A percentile compares a stretch with the other conserved stretches of the same genome.
Evolutionary conservation across 2,113 vertebrate genomes (phyloP).

Genomic region (Grantiella picta): DNA sequence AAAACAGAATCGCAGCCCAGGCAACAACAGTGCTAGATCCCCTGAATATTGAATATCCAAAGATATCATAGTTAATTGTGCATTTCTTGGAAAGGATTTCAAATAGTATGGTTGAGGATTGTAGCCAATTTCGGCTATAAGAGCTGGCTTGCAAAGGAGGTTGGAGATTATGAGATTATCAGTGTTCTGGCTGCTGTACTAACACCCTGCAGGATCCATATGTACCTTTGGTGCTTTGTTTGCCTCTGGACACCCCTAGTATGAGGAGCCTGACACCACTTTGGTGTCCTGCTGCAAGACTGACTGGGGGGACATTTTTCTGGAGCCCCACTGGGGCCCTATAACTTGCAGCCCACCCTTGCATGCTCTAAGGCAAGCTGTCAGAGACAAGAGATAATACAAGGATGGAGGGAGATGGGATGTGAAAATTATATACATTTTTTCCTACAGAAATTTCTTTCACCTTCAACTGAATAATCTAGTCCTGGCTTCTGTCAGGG

Average conservation of each 20-base stretch:
- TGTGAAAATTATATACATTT: background rate
- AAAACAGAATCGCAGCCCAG: background rate
- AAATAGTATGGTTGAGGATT: background rate
- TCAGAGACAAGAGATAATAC: background rate
- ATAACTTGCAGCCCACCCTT: background rate
- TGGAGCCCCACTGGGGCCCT: background rate
- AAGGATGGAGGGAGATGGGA: background rate
- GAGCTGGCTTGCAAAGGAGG: background rate
- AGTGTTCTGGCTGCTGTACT: background rate
- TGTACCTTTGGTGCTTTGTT: background rate
- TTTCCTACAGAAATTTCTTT: background rate
- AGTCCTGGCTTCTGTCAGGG: background rate
- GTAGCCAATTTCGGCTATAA: constrained; percentile 1
- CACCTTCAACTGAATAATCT: background rate
- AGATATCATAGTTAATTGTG: background rate
- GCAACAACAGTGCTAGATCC: too few relatives aligned
- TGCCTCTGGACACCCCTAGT: background rate
- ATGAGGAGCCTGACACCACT: background rate
- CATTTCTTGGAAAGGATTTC: constrained; percentile 2
- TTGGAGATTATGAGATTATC: background rate
- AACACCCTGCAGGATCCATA: background rate
- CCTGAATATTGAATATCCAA: background rate
- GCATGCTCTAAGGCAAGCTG: background rate
- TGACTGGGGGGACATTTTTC: fast-evolving
- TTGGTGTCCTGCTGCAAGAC: background rate